These are phyloP conservation scores for Anadara kagoshimensis DNA, from an alignment of 1,140 invertebrate genomes.

Conservation along the genomic window DNA sequence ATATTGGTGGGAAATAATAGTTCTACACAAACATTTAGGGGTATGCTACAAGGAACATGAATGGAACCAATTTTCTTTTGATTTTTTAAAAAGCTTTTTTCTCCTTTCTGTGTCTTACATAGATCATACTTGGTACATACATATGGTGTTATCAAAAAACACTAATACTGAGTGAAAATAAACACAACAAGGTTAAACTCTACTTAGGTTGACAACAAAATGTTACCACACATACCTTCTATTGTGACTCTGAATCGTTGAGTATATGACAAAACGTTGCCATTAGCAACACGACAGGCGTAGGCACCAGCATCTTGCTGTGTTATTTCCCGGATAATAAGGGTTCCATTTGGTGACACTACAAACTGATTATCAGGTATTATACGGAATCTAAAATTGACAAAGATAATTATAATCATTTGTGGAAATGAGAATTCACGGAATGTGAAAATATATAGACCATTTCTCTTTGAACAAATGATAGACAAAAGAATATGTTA, in stretches of 20 bases:
- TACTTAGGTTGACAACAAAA: not conserved
- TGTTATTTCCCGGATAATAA: constrained; percentile 35
- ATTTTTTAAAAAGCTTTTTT: no score
- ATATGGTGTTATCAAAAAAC: not conserved
- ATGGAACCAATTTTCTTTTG: no score
- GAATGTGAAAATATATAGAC: no score
- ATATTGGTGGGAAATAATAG: constrained; percentile 3
- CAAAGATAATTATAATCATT: not conserved
- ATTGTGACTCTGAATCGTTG: constrained; percentile 49
- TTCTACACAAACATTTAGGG: no score
- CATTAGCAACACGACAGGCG: constrained; percentile 43
- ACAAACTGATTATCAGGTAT: constrained; percentile 7
- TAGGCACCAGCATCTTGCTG: constrained; percentile 48
- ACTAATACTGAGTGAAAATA: not conserved
- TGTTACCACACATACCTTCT: constrained; percentile 39
- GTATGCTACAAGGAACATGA: no score
- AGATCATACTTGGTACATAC: not conserved
- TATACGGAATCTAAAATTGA: constrained; percentile 28
- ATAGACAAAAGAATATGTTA: no score
- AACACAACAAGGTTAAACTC: no score
- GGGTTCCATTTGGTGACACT: constrained; percentile 45
- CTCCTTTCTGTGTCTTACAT: no score
- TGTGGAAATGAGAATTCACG: not conserved
- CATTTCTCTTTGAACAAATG: no score
- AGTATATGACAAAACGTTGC: constrained; percentile 30